Conservation (phyloP, 2,113 vertebrate genomes). For the Larimichthys polyactis region DNA sequence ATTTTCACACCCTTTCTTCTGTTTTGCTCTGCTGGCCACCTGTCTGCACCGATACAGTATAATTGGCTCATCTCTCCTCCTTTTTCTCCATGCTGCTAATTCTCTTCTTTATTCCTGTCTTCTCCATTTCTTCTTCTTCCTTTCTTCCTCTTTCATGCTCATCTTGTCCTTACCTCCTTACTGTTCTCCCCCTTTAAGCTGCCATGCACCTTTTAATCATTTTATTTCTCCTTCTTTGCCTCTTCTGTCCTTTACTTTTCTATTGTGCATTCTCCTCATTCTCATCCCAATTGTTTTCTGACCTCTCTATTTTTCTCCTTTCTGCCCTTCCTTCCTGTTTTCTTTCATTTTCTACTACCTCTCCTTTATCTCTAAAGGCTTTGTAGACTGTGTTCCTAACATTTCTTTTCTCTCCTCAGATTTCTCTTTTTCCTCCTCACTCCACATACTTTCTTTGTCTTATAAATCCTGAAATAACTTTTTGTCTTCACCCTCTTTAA, state of each 20-base stretch:
- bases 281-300: background rate
- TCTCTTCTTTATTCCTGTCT: background rate
- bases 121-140: background rate
- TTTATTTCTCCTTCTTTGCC: background rate
- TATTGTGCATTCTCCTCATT: background rate
- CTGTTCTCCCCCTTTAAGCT: background rate
- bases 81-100: background rate
- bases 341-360: background rate
- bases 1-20: background rate
- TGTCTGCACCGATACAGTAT: constrained; percentile 31
- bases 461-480: background rate
- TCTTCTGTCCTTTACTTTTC: background rate
- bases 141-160: background rate
- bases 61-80: constrained; percentile 17
- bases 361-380: background rate
- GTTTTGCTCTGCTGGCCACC: background rate
- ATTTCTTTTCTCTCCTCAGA: background rate
- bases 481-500: background rate
- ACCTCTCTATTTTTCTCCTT: background rate
- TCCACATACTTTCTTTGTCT: background rate
- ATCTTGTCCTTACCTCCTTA: background rate
- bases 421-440: background rate
- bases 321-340: no score
- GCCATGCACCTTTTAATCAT: background rate
- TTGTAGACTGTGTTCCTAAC: background rate